phyloP scores from a whole-genome alignment of 2,797 vertebrate species.

The Pseudochirops cupreus region DNA sequence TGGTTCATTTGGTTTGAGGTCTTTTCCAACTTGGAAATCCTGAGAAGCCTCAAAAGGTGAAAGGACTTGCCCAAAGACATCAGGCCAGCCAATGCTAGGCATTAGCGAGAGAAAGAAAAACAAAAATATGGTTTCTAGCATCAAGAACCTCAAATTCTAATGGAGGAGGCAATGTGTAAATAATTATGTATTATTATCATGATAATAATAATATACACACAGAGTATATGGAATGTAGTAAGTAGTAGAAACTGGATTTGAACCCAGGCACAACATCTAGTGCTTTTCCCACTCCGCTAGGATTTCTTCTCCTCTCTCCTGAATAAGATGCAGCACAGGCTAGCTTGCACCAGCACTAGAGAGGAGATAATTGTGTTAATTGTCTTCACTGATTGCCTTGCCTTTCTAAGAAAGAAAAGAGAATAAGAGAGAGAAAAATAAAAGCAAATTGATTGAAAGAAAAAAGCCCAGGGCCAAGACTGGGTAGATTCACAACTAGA shows the following conservation, averaged over 20 bases:
- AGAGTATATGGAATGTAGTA: not conserved
- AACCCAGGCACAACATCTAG: not conserved
- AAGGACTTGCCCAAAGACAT: not conserved
- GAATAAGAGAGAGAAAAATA: constrained; percentile 35
- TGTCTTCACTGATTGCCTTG: constrained; percentile 60
- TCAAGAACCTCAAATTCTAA: not conserved
- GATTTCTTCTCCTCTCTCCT: constrained; percentile 20
- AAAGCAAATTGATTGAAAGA: constrained; percentile 63
- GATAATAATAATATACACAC: not conserved
- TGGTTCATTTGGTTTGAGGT: not conserved
- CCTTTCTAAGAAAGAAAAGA: constrained; percentile 57
- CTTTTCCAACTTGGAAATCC: not conserved
- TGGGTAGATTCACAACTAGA: constrained; percentile 62
- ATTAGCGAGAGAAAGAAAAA: not conserved
- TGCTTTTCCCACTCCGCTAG: not conserved
- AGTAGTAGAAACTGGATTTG: not conserved
- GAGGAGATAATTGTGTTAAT: constrained; percentile 53
- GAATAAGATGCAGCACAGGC: not conserved
- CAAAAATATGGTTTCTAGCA: not conserved
- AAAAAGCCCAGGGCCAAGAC: constrained; percentile 60
- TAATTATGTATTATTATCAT: not conserved
- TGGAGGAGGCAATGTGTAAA: not conserved
- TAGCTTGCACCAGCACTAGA: constrained; percentile 18
- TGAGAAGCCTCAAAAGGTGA: not conserved
- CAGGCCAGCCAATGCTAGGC: not conserved